Base-by-base conservation (phyloP, 1,140 invertebrate genomes). In the Drosophila arawakana region DNA sequence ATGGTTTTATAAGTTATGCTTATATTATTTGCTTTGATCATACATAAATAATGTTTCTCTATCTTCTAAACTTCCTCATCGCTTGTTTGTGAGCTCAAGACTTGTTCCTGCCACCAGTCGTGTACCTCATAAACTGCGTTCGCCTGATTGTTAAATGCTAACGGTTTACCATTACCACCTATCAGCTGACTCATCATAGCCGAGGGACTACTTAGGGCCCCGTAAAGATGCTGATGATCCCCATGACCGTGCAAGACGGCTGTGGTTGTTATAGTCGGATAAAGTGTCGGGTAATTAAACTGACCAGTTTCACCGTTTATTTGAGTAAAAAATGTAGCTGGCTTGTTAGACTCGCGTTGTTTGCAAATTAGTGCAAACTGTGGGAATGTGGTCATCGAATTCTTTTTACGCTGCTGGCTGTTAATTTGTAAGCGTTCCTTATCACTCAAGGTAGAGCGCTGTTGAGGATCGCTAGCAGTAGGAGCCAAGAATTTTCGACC, bases 401-500 rank as follows among this genome's bases (percentile, higher is more conserved):
- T 88, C 76, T 92, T 92, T 43, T 92, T 92, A 3, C 91, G 65
- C 52, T 91, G 91, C 50, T 86, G 88, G 35, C 78, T 91, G 54
- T 68, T 88, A 34, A 91, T 91, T 49, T 91, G 85, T n/a, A 91
- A 58, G 13, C 91, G 78, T 67, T 92, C 91, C 91, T 97, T 97
- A 57, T 96, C 96, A 8, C 95, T 94, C 7, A 91, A 52, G 21
- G 90, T 91, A 0, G 82, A 80, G 43, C 96, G 93, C 21, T 96
- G 94, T 55, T 96, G 95, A 21, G 96, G 96, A 93, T 98, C 97
- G 47, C 97, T 98, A 46, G 98, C 92, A 0, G 97, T 97, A 21
- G 97, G 97, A 11, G 97, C 97, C 66, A 98, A 93, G 92, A 96
- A 98, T 84, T 98, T 98, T 65, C 97, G 94, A 0, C 96, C 96